Evolutionary conservation across 2,888 invertebrate species (phyloP), one percentile per base, ranked within the genome.

Genomic region (Cephus pulcher): DNA sequence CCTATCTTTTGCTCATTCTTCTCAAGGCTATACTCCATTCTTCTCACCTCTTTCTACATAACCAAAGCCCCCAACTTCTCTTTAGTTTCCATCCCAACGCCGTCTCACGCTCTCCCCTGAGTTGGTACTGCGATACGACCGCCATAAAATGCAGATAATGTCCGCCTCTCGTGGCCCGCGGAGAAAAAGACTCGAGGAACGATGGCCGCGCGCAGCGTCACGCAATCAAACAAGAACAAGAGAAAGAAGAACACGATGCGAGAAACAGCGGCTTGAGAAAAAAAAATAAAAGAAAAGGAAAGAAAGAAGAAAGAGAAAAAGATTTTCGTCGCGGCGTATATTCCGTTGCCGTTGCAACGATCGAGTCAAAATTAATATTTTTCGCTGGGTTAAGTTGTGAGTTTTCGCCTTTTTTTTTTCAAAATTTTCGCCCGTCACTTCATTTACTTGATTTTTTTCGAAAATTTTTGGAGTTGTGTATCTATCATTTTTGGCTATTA

Each of bases 71-170:
- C 23, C 56, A 1, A 56, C 56, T 56, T 56, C 56, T 56, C 56
- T 56, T 23, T 56, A 56, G 56, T 56, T 56, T 56, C 56, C 23
- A 56, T 56, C 56, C 56, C 56, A 56, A 56, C 23, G 23, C 2
- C 56, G 56, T 56, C 56, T 56, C 56, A 56, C 56, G 56, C 56
- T 56, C 56, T 56, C 56, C 56, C 56, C 6, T 23, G 56, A 23
- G 23, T 56, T 23, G 56, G 56, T 56, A 56, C 56, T 23, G 56
- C 56, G 56, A 56, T 56, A 56, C 56, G 56, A 56, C 56, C 56
- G 56, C 23, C 90, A 91, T 91, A 91, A 91, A 91, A 90, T 89
- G 88, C 86, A 90, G 91, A 90, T 91, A 91, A 91, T 91, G 88
- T 88, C 86, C 86, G 85, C 23, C 23, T 56, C 56, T 56, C 56